phyloP scores from a whole-genome alignment of 2,888 invertebrate genomes.

The Tetheella fluctuosa region DNA sequence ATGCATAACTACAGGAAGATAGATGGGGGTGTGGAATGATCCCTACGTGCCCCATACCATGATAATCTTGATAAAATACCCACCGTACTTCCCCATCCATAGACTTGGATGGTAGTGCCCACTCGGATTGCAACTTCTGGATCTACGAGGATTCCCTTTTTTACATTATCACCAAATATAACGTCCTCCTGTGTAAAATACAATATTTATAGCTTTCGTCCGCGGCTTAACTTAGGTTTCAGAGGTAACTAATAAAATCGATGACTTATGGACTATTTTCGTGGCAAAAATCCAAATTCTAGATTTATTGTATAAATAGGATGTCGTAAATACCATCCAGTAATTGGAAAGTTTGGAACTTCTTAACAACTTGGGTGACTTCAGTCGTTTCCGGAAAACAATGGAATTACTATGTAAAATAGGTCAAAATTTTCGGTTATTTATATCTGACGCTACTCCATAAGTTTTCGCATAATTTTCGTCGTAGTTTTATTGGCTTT shows the following conservation, averaged over 20 bases:
- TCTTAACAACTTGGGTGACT: not conserved
- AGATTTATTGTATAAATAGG: no score
- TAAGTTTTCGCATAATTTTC: not conserved
- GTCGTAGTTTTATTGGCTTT: not conserved
- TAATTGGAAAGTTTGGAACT: not conserved
- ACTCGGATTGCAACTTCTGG: constrained; percentile 44
- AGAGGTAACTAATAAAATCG: no score
- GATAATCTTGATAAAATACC: constrained; percentile 16
- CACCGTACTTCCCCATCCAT: constrained; percentile 64
- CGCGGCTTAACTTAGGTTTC: no score
- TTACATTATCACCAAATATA: constrained; percentile 42
- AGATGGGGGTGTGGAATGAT: no score
- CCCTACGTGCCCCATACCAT: no score
- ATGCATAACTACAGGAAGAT: no score
- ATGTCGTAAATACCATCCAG: not conserved
- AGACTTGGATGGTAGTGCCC: constrained; percentile 43
- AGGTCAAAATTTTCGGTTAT: not conserved
- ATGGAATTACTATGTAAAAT: not conserved
- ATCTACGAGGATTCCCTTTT: constrained; percentile 54
- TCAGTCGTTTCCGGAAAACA: not conserved
- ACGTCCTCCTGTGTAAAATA: constrained; percentile 48
- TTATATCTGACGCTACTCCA: not conserved
- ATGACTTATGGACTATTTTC: no score
- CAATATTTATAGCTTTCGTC: not conserved
- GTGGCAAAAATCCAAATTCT: no score